Evolutionary conservation across 2,113 vertebrate species (phyloP).

Genomic region (Hyla sarda): DNA sequence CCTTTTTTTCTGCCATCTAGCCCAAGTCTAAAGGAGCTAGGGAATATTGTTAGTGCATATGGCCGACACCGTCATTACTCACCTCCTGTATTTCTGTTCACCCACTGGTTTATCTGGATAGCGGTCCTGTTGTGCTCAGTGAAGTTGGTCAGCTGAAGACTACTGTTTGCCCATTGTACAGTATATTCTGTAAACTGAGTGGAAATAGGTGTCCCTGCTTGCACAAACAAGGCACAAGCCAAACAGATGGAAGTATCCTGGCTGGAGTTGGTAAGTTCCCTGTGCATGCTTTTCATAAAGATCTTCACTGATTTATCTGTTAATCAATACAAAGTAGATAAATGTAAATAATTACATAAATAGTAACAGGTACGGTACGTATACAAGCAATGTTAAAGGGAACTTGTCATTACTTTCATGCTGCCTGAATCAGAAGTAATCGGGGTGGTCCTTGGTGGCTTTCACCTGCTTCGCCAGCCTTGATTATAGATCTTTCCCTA

Average conservation of each 20-base stretch:
- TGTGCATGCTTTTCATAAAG: conserved; percentile 66
- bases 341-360: background rate
- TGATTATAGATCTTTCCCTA: too few relatives aligned
- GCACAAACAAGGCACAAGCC: conserved; percentile 79
- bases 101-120: conserved; percentile 61
- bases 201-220: conserved; percentile 68
- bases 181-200: conserved; percentile 72
- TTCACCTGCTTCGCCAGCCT: too few relatives aligned
- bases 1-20: too few relatives aligned
- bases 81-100: conserved; percentile 66
- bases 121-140: conserved; percentile 67
- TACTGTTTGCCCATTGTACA: conserved; percentile 78
- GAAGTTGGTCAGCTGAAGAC: conserved; percentile 76
- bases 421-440: too few relatives aligned
- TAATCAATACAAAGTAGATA: background rate
- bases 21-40: background rate
- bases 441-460: too few relatives aligned
- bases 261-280: conserved; percentile 65
- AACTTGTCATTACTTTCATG: too few relatives aligned
- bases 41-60: background rate
- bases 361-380: background rate
- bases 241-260: conserved; percentile 72
- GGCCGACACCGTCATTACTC: background rate
- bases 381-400: too few relatives aligned
- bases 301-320: conserved; percentile 77